Base-by-base conservation (phyloP, 1,140 invertebrate species). In the Atta texana region DNA sequence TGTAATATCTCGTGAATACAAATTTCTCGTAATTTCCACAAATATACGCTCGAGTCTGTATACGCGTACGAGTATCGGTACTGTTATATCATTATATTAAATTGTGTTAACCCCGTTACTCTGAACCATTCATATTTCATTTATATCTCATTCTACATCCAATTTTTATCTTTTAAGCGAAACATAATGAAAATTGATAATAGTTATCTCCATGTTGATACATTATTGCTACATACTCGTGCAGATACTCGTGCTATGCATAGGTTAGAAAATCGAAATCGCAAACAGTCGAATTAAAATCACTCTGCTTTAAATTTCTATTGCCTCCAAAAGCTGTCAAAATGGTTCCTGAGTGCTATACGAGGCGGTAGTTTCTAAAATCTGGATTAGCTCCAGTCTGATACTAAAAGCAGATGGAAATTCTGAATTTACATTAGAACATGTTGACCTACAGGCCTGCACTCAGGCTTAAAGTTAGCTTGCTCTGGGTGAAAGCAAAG, bases 391-490 rank as follows among this genome's bases (percentile, higher is more conserved):
- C 80, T 74, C 7, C 39, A 21, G 34, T 31, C 80, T 84, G 80
- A 84, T 84, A 84, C 80, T 84, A 84, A 84, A 84, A 84, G 80
- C 69, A 84, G 80, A 84, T 84, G 80, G 80, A 84, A 84, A 84
- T 84, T 84, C 80, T 84, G 69, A 55, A 84, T 84, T 84, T 84
- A 84, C 80, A 84, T 84, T 84, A 84, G 69, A 84, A 84, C 80
- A 69, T 84, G 80, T 84, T 84, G 69, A 84, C 80, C 80, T 75
- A 75, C 80, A 84, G 80, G 69, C 80, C 69, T 84, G 80, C 80
- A 84, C 80, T 84, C 80, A 84, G 34, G 80, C 80, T 84, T 84
- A 84, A 84, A 84, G 80, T 84, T 84, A 74, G 55, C 80, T 74
- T 34, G 69, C 57, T 75, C 69, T 49, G 69, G 21, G 80, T 75